phyloP scores from a whole-genome alignment of 2,797 vertebrate species.

The Spinus olivaceus region DNA sequence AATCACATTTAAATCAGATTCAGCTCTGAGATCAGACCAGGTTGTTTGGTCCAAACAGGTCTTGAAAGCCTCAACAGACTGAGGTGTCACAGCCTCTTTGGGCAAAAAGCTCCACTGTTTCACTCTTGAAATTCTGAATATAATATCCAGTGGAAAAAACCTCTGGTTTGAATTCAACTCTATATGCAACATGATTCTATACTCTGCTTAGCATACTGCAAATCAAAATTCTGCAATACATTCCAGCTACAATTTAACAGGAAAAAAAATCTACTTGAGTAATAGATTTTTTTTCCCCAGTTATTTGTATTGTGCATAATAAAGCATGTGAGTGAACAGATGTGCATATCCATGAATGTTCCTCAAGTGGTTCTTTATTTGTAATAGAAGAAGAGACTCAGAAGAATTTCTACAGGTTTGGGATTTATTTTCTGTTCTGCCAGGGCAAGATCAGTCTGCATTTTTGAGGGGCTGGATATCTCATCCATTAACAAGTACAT shows the following conservation, averaged over 20 bases:
- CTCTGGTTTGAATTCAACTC: neutral
- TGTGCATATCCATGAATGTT: neutral
- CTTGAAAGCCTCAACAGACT: neutral
- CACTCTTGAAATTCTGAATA: neutral
- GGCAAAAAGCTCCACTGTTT: neutral
- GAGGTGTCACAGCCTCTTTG: neutral
- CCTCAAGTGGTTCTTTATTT: neutral
- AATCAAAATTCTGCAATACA: neutral
- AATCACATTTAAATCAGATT: fast-evolving
- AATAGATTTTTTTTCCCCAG: neutral
- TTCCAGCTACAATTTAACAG: neutral
- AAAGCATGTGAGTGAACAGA: neutral
- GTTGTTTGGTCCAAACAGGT: neutral
- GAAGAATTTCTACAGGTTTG: neutral
- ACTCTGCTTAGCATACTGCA: neutral
- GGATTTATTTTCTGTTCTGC: neutral
- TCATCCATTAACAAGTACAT: neutral
- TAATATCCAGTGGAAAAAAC: neutral
- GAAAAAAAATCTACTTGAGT: neutral
- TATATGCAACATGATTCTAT: neutral
- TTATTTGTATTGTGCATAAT: neutral
- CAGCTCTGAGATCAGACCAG: neutral
- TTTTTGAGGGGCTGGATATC: neutral
- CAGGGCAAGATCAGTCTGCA: neutral
- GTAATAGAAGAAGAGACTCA: neutral